phyloP scores from a whole-genome alignment of 2,113 vertebrate genomes.

The Halcyon malimbica region DNA sequence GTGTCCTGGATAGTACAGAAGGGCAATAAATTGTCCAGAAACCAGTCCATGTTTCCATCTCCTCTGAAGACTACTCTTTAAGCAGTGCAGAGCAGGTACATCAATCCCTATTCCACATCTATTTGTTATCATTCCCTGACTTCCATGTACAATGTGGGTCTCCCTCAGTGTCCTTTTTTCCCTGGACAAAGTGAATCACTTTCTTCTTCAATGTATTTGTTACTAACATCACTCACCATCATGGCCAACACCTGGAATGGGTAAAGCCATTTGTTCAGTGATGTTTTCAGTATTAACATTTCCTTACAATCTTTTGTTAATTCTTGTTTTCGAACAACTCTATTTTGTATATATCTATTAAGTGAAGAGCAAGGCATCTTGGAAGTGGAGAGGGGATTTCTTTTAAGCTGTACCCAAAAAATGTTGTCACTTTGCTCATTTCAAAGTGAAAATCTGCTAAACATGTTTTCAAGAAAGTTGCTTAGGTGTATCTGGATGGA shows the following conservation, averaged over 20 bases:
- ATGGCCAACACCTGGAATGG: neutral
- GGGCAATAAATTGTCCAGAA: neutral
- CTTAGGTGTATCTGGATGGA: neutral
- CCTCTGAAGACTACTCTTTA: neutral
- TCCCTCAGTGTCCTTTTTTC: neutral
- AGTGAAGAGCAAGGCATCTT: neutral
- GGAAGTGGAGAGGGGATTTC: neutral
- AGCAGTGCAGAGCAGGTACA: neutral
- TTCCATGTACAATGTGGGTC: neutral
- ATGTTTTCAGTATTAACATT: neutral
- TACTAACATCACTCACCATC: neutral
- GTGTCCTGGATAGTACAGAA: neutral
- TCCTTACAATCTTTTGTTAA: neutral
- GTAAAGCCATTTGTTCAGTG: neutral
- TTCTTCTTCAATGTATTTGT: neutral
- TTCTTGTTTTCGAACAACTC: neutral
- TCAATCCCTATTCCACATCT: neutral
- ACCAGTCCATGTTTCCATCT: neutral
- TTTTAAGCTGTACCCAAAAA: neutral
- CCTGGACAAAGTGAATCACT: neutral
- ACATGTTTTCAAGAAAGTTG: neutral
- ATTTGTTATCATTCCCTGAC: neutral
- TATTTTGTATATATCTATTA: neutral
- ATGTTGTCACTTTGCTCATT: neutral
- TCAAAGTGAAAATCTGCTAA: neutral